These are phyloP conservation scores for Ostrea denselamellosa DNA, from an alignment of 1,140 invertebrate genomes.

Conservation along the genomic window DNA sequence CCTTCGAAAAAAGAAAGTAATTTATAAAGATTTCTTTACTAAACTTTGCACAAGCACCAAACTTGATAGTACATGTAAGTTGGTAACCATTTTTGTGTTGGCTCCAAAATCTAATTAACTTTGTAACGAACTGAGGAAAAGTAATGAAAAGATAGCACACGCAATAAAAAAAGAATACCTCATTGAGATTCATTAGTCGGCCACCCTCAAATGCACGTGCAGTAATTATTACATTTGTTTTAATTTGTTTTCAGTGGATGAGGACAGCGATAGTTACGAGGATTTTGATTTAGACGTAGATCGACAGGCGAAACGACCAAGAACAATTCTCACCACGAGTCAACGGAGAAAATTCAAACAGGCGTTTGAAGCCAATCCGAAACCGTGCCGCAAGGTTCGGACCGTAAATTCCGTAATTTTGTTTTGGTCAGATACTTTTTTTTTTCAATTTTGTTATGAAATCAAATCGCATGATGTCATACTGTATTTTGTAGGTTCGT, in stretches of 20 bases:
- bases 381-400: constrained; percentile 55
- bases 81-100: not conserved
- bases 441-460: not conserved
- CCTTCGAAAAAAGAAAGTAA: not conserved
- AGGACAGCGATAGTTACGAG: constrained; percentile 55
- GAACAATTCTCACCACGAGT: constrained; percentile 57
- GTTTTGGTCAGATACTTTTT: too few relatives aligned
- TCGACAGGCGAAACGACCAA: constrained; percentile 54
- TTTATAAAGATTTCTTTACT: not conserved
- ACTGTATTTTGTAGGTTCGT: constrained; percentile 42
- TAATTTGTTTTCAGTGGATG: constrained; percentile 45
- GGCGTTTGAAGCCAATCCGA: constrained; percentile 57
- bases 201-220: constrained; percentile 11
- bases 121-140: not conserved
- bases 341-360: constrained; percentile 58
- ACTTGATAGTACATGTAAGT: not conserved
- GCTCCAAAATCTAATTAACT: constrained; percentile 25
- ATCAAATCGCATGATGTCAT: not conserved
- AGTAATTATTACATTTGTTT: constrained; percentile 1
- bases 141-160: constrained; percentile 15
- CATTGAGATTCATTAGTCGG: not conserved
- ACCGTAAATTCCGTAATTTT: not conserved
- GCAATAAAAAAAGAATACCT: not conserved
- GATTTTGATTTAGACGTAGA: constrained; percentile 56
- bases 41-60: not conserved